Evolutionary conservation across 2,888 invertebrate genomes (phyloP).

Genomic region (Leistus spinibarbis): DNA sequence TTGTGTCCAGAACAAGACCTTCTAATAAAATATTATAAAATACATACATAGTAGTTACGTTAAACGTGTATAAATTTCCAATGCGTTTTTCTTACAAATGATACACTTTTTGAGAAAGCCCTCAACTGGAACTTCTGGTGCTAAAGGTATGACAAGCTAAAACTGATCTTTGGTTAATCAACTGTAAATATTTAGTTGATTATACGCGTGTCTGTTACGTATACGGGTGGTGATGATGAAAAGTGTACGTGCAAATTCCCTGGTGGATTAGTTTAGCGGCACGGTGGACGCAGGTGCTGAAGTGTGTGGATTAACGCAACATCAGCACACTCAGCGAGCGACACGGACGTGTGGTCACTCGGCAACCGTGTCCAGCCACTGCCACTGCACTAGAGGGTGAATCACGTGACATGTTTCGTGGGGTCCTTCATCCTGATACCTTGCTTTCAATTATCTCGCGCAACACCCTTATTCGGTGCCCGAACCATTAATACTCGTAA

Average conservation of each 20-base stretch:
- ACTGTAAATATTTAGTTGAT: not conserved
- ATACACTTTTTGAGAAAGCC: too few relatives aligned
- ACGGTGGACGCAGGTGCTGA: conserved; percentile 28
- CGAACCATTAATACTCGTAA: not conserved
- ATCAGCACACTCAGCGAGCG: not conserved
- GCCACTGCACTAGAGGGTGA: not conserved
- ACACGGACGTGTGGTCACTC: not conserved
- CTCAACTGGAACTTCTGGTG: too few relatives aligned
- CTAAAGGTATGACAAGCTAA: too few relatives aligned
- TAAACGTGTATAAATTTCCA: not conserved
- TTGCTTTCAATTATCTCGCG: conserved; percentile 16
- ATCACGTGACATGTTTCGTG: not conserved
- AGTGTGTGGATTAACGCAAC: conserved; percentile 27
- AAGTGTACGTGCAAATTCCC: not conserved
- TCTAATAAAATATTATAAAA: not conserved
- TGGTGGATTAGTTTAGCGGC: not conserved
- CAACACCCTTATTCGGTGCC: not conserved
- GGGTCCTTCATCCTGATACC: conserved; percentile 16
- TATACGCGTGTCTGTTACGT: not conserved
- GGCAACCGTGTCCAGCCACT: conserved; percentile 2
- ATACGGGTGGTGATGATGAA: not conserved
- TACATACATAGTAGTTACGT: not conserved
- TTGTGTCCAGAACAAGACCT: too few relatives aligned
- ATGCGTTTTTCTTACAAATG: not conserved
- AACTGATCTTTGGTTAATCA: not conserved